Evolutionary conservation across 2,888 invertebrate genomes (phyloP).

Genomic region (Orthosia gothica): DNA sequence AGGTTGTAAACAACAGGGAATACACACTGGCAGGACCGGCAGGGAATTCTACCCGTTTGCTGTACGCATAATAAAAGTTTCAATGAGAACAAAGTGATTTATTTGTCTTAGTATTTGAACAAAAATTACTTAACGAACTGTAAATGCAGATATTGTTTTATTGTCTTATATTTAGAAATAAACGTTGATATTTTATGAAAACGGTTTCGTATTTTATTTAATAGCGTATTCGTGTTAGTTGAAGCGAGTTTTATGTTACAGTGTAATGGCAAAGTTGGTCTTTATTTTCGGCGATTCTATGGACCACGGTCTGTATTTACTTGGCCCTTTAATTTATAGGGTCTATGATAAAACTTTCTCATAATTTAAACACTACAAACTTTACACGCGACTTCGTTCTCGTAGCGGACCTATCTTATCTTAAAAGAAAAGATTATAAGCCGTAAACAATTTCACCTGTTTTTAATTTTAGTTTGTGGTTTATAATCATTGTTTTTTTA

Average conservation of each 20-base stretch:
- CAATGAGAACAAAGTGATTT: conserved; percentile 38
- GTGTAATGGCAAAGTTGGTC: conserved; percentile 11
- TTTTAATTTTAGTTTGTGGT: too few species aligned
- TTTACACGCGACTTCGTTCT: too few species aligned
- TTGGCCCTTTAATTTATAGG: too few species aligned
- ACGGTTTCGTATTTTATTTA: conserved; percentile 27
- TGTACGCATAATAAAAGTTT: too few species aligned
- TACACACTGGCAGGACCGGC: too few species aligned
- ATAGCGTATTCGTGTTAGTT: conserved; percentile 25
- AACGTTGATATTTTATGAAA: conserved; percentile 29
- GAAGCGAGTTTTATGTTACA: conserved; percentile 23
- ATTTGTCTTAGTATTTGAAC: conserved; percentile 39
- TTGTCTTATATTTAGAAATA: conserved; percentile 30
- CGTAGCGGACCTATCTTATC: too few species aligned
- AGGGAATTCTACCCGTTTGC: too few species aligned
- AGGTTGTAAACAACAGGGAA: too few species aligned
- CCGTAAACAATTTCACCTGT: too few species aligned
- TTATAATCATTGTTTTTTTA: not conserved
- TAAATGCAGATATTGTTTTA: conserved; percentile 53
- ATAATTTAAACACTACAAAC: too few species aligned
- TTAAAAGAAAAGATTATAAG: too few species aligned
- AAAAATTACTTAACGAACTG: conserved; percentile 34
- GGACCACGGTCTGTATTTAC: not conserved
- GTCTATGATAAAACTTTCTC: not conserved
- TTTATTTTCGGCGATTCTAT: not conserved